These are phyloP conservation scores for Gephyroberyx darwinii DNA, from an alignment of 2,797 vertebrate species.

Conservation along the genomic window DNA sequence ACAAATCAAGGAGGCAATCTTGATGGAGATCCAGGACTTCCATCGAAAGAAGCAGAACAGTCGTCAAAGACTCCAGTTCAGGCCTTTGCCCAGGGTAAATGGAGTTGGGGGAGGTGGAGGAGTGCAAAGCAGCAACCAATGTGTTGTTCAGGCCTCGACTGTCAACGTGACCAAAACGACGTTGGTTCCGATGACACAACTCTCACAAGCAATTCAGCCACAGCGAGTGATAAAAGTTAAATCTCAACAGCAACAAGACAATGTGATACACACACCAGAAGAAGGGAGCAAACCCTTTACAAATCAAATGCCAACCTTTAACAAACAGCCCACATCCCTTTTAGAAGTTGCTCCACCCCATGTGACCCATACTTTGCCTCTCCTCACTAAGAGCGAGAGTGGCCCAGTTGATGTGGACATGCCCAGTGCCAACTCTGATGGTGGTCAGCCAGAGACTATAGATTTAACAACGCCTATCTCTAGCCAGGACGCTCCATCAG, in stretches of 20 bases:
- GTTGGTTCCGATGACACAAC: constrained; percentile 57
- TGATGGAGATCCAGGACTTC: constrained; percentile 92
- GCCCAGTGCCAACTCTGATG: constrained; percentile 85
- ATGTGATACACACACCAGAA: constrained; percentile 37
- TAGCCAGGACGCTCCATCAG: constrained; percentile 70
- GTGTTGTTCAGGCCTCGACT: constrained; percentile 45
- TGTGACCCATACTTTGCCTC: constrained; percentile 61
- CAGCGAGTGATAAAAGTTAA: constrained; percentile 56
- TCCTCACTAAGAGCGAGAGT: constrained; percentile 68
- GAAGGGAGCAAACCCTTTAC: constrained; percentile 60
- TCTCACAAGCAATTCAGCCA: constrained; percentile 55
- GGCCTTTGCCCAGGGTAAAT: constrained; percentile 75
- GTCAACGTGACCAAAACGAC: constrained; percentile 49
- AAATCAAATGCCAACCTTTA: constrained; percentile 65
- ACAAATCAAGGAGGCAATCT: constrained; percentile 93
- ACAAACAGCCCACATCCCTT: constrained; percentile 53
- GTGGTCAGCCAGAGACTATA: constrained; percentile 84
- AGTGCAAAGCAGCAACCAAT: constrained; percentile 39
- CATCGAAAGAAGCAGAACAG: constrained; percentile 85
- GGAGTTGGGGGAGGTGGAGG: constrained; percentile 18
- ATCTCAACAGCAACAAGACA: constrained; percentile 56
- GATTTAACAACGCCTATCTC: constrained; percentile 85
- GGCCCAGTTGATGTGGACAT: constrained; percentile 88
- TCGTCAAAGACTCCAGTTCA: constrained; percentile 89
- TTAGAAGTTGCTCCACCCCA: constrained; percentile 51